Percentiles rank a stretch among this genome's conserved stretches.
phyloP scores from a whole-genome alignment of 2,888 invertebrate species.

The Heteromyza rotundicornis region DNA sequence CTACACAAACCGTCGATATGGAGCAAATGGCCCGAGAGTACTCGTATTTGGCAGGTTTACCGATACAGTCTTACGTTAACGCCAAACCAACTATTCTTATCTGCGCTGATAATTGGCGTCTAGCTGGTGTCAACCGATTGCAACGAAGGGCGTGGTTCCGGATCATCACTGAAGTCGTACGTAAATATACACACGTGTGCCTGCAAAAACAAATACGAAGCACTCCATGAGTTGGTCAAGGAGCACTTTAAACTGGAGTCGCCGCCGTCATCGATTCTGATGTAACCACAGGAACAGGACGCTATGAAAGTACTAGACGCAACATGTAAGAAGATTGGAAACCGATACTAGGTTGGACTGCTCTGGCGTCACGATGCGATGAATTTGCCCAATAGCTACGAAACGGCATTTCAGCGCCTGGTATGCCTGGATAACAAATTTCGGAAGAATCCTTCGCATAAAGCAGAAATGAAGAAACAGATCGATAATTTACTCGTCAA shows the following conservation, averaged over 20 bases:
- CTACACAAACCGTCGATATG: background rate
- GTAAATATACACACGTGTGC: background rate
- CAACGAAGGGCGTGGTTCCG: too few species aligned
- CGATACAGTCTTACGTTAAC: background rate
- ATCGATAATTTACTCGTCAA: background rate
- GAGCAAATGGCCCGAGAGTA: background rate
- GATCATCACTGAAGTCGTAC: too few species aligned
- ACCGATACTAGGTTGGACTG: background rate
- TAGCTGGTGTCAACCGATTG: background rate
- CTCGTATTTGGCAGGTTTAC: background rate
- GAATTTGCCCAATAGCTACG: background rate
- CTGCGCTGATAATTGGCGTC: background rate
- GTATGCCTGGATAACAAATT: background rate
- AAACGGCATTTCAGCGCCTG: background rate
- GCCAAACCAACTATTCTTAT: background rate
- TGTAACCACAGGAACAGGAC: background rate
- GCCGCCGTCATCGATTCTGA: background rate
- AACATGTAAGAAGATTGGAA: background rate
- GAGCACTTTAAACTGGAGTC: background rate
- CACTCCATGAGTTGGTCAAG: background rate
- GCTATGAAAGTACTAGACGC: background rate
- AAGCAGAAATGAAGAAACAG: background rate
- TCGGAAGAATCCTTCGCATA: background rate
- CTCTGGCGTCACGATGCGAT: background rate
- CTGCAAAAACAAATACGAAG: background rate